Evolutionary conservation across 1,140 invertebrate genomes (phyloP), one percentile per base, ranked within the genome.

Genomic region (Bombus difficillimus): DNA sequence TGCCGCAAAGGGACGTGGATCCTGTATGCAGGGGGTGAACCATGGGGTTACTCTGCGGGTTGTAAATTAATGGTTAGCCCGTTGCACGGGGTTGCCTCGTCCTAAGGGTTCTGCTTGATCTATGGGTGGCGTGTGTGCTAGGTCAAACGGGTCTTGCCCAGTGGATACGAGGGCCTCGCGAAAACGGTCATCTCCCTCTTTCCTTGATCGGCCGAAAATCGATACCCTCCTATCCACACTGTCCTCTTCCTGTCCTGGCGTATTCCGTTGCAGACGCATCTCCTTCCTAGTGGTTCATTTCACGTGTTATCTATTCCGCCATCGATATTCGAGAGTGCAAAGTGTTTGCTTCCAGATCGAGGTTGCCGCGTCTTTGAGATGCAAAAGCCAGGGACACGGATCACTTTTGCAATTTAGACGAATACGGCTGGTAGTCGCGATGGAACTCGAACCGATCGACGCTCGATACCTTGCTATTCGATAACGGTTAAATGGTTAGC

Each of bases 41-140:
- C 86, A 91, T 89, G 90, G 91, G 93, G 93, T 94, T 94, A 94
- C 92, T 93, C 93, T 94, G 93, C 89, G 94, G 93, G 93, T 94
- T 95, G 93, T 95, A 95, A 94, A 95, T 95, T 94, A 94, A 95
- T 95, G 93, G 94, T 94, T 93, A 93, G 92, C 91, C 92, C 91
- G 86, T 91, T 90, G 92, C 88, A 92, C 83, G 88, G 90, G 88
- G 90, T 89, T 91, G 59, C 89, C 86, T 91, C 81, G 87, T 88
- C 93, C 89, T 94, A 94, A 94, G 93, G 94, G 93, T 93, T 92
- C 89, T 88, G 87, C 90, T 94, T 95, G 92, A 95, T 95, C 93
- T 95, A 95, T 93, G 92, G 92, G 77, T 88, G 86, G 91, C 89
- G 86, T 92, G 92, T 93, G 91, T 91, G 92, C 92, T 82, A 88